Percentiles rank a stretch among this genome's conserved stretches.
phyloP scores from a whole-genome alignment of 2,797 vertebrate genomes.

The Betta splendens region DNA sequence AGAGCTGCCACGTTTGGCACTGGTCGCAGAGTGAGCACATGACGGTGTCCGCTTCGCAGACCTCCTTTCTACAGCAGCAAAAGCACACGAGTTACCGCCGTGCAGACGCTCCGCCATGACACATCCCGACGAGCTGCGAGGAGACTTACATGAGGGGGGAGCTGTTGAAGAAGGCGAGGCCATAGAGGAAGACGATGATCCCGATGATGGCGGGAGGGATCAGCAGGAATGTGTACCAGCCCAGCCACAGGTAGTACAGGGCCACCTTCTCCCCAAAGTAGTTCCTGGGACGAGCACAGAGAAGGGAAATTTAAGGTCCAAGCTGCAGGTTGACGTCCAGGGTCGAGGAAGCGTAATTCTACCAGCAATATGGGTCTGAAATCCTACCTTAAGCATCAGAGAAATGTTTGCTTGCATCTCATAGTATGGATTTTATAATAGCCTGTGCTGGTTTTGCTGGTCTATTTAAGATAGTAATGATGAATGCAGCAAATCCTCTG shows the following conservation, averaged over 20 bases:
- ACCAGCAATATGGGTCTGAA: no score
- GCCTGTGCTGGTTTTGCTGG: neutral
- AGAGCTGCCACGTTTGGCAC: constrained; percentile 88
- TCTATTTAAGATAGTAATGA: constrained; percentile 4
- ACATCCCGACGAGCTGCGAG: neutral
- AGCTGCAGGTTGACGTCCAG: no score
- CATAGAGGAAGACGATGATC: constrained; percentile 83
- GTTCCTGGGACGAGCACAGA: constrained; percentile 71
- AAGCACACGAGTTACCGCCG: neutral
- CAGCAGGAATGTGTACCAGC: constrained; percentile 93
- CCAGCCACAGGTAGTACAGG: constrained; percentile 93
- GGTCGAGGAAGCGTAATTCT: no score
- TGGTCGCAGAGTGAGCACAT: constrained; percentile 94
- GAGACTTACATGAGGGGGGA: constrained; percentile 90
- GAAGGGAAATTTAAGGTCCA: neutral
- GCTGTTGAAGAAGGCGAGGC: constrained; percentile 81
- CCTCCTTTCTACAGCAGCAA: constrained; percentile 85
- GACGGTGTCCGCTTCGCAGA: constrained; percentile 84
- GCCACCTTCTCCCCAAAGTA: constrained; percentile 97
- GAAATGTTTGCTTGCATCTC: no score
- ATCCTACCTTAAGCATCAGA: no score
- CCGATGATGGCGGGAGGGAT: constrained; percentile 82
- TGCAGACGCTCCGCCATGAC: neutral
- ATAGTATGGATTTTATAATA: neutral
- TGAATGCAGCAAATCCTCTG: neutral